Conservation (phyloP, 1,140 invertebrate genomes). For the Drosophila parabipectinata region DNA sequence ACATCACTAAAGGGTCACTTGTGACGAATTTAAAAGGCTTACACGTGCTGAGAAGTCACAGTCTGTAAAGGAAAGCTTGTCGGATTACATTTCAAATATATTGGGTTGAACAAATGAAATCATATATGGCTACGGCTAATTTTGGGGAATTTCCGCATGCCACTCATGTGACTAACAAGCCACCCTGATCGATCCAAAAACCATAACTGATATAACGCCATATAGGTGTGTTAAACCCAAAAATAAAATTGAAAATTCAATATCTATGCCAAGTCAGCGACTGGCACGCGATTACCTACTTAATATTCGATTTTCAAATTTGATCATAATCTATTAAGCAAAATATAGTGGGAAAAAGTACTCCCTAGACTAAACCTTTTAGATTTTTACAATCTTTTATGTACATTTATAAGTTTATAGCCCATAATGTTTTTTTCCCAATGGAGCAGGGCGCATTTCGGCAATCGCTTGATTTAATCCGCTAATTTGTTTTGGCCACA, state of each 20-base stretch:
- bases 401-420: neutral
- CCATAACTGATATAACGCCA: conserved; percentile 2
- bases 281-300: conserved; percentile 34
- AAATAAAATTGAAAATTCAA: conserved; percentile 5
- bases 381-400: conserved; percentile 1
- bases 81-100: conserved; percentile 6
- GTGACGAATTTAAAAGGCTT: neutral
- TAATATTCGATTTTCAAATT: neutral
- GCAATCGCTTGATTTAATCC: conserved; percentile 28
- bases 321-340: neutral
- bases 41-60: conserved; percentile 5
- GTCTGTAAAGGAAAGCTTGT: conserved; percentile 1
- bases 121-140: conserved; percentile 18
- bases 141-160: conserved; percentile 47
- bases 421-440: conserved; percentile 8
- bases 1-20: neutral
- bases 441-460: conserved; percentile 10
- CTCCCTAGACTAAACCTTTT: neutral
- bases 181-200: conserved; percentile 13
- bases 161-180: conserved; percentile 22
- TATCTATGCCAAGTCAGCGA: conserved; percentile 18
- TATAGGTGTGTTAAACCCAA: conserved; percentile 1
- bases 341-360: neutral
- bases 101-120: conserved; percentile 3
- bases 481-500: conserved; percentile 55